Percentiles rank a stretch among this genome's conserved stretches.
phyloP scores from a whole-genome alignment of 1,140 invertebrate genomes.

The Temnothorax longispinosus region DNA sequence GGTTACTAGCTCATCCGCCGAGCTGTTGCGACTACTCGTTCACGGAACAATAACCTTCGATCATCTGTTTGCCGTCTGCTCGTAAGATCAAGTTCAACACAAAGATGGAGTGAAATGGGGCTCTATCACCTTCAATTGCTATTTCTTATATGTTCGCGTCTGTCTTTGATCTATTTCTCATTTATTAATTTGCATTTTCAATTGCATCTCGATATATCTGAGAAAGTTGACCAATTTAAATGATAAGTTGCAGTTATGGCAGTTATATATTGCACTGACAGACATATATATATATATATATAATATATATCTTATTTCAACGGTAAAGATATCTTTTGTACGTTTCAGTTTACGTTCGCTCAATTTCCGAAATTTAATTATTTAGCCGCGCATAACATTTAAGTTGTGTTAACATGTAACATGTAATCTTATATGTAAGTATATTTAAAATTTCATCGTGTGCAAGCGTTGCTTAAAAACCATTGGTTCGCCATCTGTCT shows the following conservation, averaged over 20 bases:
- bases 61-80: background rate
- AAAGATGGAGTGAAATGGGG: background rate
- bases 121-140: background rate
- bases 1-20: conserved; percentile 43
- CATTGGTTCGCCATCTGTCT: too few relatives aligned
- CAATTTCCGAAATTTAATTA: background rate
- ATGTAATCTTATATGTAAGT: background rate
- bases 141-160: background rate
- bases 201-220: background rate
- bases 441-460: background rate
- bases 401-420: background rate
- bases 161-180: background rate
- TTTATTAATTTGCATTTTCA: background rate
- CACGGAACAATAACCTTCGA: conserved; percentile 1
- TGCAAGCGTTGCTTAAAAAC: background rate
- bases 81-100: conserved; percentile 49
- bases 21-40: background rate
- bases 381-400: background rate
- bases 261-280: too few relatives aligned
- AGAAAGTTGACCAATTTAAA: background rate
- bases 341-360: background rate
- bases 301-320: too few relatives aligned
- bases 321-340: too few relatives aligned
- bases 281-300: too few relatives aligned
- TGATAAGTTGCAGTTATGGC: background rate